These are phyloP conservation scores for Lithophane semibrunnea DNA, from an alignment of 2,888 invertebrate species.

Conservation along the genomic window DNA sequence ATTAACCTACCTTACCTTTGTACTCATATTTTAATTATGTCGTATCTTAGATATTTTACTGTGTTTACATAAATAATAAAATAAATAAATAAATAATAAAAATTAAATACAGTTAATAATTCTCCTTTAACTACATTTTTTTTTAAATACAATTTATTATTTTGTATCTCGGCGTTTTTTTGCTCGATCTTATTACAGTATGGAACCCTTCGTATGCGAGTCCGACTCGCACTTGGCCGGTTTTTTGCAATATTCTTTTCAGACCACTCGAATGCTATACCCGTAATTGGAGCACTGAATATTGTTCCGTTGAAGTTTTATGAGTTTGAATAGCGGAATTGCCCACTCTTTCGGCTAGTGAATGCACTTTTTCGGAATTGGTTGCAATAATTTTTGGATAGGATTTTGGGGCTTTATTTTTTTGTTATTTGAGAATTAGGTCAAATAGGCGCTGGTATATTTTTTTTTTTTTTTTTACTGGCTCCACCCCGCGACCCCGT, in stretches of 20 bases:
- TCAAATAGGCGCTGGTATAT: neutral
- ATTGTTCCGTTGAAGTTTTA: slow-evolving; percentile 74
- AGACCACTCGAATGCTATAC: slow-evolving; percentile 72
- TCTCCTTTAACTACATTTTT: no score
- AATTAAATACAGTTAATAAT: no score
- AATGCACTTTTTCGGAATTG: slow-evolving; percentile 64
- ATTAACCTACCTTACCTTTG: no score
- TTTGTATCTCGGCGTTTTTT: no score
- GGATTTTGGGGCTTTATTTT: slow-evolving; percentile 11
- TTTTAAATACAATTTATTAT: no score
- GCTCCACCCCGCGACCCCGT: no score
- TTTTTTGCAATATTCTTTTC: slow-evolving; percentile 70
- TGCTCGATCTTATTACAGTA: neutral
- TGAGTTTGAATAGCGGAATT: slow-evolving; percentile 71
- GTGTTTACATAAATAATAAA: no score
- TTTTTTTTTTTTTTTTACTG: no score
- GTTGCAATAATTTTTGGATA: slow-evolving; percentile 16
- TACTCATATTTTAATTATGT: no score
- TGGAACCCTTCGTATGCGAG: no score
- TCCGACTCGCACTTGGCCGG: neutral
- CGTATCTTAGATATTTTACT: no score
- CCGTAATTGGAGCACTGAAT: slow-evolving; percentile 80
- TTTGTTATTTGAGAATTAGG: neutral
- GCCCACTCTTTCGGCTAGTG: slow-evolving; percentile 57
- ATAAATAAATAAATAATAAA: no score